A percentile compares a stretch with the other conserved stretches of the same genome.
These are phyloP conservation scores for Spongia lamella DNA, from an alignment of 37 sponge, comb jelly and placozoan genomes.

Conservation along the genomic window DNA sequence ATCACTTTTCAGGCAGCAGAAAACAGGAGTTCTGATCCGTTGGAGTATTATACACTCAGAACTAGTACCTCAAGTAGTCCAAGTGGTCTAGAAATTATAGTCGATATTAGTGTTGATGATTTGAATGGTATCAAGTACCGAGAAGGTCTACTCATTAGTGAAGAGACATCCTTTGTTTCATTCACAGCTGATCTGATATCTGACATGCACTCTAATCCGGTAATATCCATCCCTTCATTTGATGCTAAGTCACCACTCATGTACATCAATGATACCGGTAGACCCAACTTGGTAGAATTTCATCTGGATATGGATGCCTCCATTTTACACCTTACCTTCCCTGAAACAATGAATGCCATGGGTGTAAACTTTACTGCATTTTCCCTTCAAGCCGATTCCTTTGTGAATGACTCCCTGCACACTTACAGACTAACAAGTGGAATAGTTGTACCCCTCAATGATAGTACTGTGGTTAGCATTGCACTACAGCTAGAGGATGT, in stretches of 20 bases:
- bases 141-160: conserved; percentile 47
- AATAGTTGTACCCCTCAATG: conserved; percentile 38
- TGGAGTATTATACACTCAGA: conserved; percentile 57
- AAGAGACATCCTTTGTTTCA: conserved; percentile 60
- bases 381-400: conserved; percentile 70
- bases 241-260: conserved; percentile 41
- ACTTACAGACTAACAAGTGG: conserved; percentile 81
- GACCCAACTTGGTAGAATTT: conserved; percentile 64
- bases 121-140: conserved; percentile 78
- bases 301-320: conserved; percentile 85
- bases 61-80: conserved; percentile 34
- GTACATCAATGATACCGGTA: conserved; percentile 45
- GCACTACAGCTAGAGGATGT: conserved; percentile 65
- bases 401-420: conserved; percentile 19
- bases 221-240: conserved; percentile 33
- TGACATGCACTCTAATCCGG: conserved; percentile 69
- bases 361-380: conserved; percentile 83
- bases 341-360: conserved; percentile 79
- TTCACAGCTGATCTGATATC: conserved; percentile 54
- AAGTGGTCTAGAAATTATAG: conserved; percentile 56
- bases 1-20: conserved; percentile 77
- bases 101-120: conserved; percentile 68
- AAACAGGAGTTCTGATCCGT: conserved; percentile 14
- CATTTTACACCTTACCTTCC: conserved; percentile 69
- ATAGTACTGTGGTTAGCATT: conserved; percentile 68